Conservation (phyloP, 37 sponge, comb jelly and placozoan species). For the Ephydatia muelleri region DNA sequence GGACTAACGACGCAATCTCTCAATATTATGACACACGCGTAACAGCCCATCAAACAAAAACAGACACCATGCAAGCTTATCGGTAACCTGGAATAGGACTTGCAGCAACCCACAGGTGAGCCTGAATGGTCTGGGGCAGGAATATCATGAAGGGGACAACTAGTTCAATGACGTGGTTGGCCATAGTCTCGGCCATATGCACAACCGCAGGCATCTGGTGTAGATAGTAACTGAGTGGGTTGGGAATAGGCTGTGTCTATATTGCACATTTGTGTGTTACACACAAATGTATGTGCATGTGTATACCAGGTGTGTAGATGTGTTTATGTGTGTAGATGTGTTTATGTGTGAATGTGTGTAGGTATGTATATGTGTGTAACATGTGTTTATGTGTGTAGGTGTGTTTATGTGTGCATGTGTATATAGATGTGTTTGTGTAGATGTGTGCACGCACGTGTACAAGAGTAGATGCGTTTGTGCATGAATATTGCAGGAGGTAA, state of each 20-base stretch:
- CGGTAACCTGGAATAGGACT: slow-evolving; percentile 78
- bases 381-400: no score
- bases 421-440: no score
- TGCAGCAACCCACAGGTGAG: slow-evolving; percentile 69
- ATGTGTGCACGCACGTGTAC: no score
- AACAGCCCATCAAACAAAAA: neutral
- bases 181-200: slow-evolving; percentile 74
- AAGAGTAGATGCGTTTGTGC: no score
- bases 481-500: no score
- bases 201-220: slow-evolving; percentile 79
- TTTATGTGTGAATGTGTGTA: neutral
- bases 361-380: neutral
- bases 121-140: slow-evolving; percentile 63
- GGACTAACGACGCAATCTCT: neutral
- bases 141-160: slow-evolving; percentile 78
- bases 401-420: no score
- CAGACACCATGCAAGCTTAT: neutral
- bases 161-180: slow-evolving; percentile 86
- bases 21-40: neutral
- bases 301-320: no score
- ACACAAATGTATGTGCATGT: neutral
- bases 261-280: neutral
- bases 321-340: no score
- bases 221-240: slow-evolving; percentile 88
- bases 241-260: slow-evolving; percentile 94